phyloP scores from a whole-genome alignment of 2,888 invertebrate genomes.

The Hetaerina titia region DNA sequence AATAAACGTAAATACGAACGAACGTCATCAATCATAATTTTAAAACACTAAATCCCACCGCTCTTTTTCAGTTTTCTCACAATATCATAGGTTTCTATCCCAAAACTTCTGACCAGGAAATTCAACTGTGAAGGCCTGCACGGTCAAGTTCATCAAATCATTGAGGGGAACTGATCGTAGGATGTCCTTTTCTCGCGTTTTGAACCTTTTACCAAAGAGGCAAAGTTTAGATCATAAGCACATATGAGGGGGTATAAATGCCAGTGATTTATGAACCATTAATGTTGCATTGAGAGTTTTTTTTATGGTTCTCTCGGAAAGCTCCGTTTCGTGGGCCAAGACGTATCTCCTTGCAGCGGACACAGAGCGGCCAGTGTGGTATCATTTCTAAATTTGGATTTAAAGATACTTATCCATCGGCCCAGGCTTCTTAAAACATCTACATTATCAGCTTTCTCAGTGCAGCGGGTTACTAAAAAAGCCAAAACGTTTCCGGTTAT shows the following conservation, averaged over 20 bases:
- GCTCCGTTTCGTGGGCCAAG: background rate
- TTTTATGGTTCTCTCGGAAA: slow-evolving; percentile 6
- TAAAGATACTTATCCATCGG: background rate
- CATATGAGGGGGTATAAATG: background rate
- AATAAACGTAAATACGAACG: no score
- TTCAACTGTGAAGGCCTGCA: no score
- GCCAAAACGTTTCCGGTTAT: background rate
- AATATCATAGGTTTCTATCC: no score
- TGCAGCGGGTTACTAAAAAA: background rate
- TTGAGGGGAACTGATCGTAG: background rate
- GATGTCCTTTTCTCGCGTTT: background rate
- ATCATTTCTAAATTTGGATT: slow-evolving; percentile 25
- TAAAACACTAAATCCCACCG: no score
- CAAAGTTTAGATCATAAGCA: background rate
- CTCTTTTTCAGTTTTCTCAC: no score
- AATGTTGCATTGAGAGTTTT: background rate
- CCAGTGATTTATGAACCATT: slow-evolving; percentile 1
- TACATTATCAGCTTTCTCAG: background rate
- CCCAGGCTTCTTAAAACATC: background rate
- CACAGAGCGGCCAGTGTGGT: background rate
- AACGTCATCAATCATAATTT: no score
- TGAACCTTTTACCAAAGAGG: background rate
- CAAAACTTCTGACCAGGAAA: no score
- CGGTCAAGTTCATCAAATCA: background rate
- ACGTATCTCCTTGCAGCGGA: background rate